Evolutionary conservation across 2,113 vertebrate species (phyloP).

Genomic region (Gnathonemus echidnorhynchus): DNA sequence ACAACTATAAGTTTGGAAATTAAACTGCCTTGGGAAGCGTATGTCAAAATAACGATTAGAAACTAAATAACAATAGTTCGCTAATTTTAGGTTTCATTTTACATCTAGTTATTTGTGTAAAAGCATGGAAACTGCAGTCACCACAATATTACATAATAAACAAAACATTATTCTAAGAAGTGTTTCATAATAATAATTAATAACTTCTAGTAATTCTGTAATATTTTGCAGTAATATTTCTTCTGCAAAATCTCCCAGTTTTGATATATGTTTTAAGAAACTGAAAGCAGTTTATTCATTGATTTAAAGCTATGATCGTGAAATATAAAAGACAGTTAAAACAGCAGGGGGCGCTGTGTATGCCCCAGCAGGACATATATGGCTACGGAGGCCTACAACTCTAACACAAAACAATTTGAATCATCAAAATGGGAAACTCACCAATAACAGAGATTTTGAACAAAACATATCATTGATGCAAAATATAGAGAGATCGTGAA

Average conservation of each 20-base stretch:
- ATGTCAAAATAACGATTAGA: neutral
- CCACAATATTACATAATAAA: neutral
- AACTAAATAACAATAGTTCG: neutral
- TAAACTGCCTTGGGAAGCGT: neutral
- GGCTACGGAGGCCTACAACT: neutral
- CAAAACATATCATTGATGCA: neutral
- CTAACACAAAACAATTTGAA: neutral
- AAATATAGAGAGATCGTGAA: neutral
- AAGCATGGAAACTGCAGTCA: neutral
- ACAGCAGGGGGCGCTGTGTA: neutral
- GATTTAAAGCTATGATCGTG: neutral
- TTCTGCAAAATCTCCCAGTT: neutral
- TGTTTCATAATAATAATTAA: neutral
- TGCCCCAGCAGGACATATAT: neutral
- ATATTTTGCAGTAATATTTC: neutral
- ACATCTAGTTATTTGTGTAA: neutral
- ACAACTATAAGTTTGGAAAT: neutral
- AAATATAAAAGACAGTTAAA: neutral
- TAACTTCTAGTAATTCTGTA: neutral
- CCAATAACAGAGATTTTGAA: neutral
- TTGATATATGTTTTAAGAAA: neutral
- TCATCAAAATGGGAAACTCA: neutral
- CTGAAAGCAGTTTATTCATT: neutral
- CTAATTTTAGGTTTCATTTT: neutral
- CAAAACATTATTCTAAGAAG: neutral